Evolutionary conservation across 2,888 invertebrate genomes (phyloP), one percentile per base, ranked within the genome.

Genomic region (Byasa hedistus): DNA sequence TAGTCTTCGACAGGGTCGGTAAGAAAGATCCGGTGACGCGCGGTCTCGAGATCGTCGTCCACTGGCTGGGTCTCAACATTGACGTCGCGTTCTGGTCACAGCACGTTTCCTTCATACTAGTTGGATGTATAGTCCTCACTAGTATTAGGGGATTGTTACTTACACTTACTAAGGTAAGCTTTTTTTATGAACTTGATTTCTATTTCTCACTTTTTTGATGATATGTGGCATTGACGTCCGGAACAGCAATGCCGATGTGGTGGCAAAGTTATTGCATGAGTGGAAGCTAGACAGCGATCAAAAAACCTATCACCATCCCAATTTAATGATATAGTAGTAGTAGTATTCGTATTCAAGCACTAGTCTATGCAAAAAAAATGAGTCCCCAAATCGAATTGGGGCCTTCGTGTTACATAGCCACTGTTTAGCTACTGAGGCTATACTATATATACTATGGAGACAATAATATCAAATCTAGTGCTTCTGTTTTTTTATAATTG

Each of bases 31-130:
- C 99, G 0, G 98, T 99, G 2, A 99, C 99, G 0, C 93, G 97
- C 71, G 98, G 98, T 0, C 95, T 99, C 65, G 99, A 99, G 92
- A 97, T 99, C 69, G 97, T 98, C 5, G 98, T 99, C 0, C 96
- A 98, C 81, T 99, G 98, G 96, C 95, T 99, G 80, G 99, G 99
- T 21, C 95, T 98, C 76, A 94, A 97, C 79, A 97, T 99, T 75
- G 99, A 99, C 86, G 96, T 99, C n/a, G 95, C 96, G 22, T 99
- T 99, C 89, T 99, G 99, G 99, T 99, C 98, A 1, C 99, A 99
- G 81, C 98, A 99, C 82, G 96, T 99, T 58, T 99, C 99, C 0
- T 99, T 99, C 87, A 95, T 98, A 77, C 93, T 99, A 0, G 96
- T 99, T 5, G 99, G 99, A 0, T 98, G 99, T 76, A 99, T 99